Percentiles rank a stretch among this genome's conserved stretches.
Conservation (phyloP, 2,888 invertebrate species). For the Platynereis dumerilii region DNA sequence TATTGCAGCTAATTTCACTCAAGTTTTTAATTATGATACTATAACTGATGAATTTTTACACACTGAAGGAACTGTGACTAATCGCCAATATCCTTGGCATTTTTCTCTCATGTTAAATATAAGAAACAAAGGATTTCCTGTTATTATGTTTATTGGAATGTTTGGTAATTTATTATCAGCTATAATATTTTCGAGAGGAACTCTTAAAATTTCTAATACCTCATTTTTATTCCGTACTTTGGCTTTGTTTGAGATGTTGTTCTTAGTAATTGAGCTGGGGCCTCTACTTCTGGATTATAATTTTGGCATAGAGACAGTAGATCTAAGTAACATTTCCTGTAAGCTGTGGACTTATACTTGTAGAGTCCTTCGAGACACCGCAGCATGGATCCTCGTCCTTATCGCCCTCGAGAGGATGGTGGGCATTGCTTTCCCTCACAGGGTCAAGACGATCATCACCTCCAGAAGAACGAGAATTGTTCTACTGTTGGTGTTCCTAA, state of each 20-base stretch:
- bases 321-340: not conserved
- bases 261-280: not conserved
- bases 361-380: not conserved
- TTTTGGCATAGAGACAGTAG: not conserved
- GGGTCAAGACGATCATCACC: not conserved
- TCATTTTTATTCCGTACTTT: not conserved
- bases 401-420: not conserved
- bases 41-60: too few species aligned
- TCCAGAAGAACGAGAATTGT: not conserved
- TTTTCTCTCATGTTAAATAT: not conserved
- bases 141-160: not conserved
- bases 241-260: not conserved
- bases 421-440: not conserved
- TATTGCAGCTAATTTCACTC: too few species aligned
- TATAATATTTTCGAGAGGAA: not conserved
- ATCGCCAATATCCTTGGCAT: too few species aligned
- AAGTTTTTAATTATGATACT: too few species aligned
- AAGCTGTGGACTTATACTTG: not conserved
- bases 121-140: not conserved
- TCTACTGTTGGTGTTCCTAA: not conserved
- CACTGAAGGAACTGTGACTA: too few species aligned
- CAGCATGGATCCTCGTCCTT: not conserved
- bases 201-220: not conserved
- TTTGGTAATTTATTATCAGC: not conserved
- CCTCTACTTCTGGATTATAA: not conserved